Evolutionary conservation across 2,888 invertebrate species (phyloP).

Genomic region (Aphodius sticticus): DNA sequence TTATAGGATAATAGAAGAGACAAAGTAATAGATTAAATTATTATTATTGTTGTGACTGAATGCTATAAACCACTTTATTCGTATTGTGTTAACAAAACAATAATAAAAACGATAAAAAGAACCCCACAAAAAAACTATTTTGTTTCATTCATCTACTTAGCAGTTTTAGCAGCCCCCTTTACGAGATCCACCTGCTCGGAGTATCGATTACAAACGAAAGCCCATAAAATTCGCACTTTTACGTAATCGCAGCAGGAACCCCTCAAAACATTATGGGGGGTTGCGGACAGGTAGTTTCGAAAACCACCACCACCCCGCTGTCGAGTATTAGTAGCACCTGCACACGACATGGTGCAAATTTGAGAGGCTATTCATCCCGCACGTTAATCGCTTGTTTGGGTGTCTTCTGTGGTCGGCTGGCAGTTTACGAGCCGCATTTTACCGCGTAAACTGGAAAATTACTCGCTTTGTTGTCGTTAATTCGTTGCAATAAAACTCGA

Average conservation of each 20-base stretch:
- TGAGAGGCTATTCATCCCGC: constrained; percentile 4
- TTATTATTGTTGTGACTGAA: no score
- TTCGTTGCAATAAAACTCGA: not conserved
- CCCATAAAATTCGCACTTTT: not conserved
- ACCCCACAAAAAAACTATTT: not conserved
- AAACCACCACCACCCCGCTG: not conserved
- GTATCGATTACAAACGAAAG: not conserved
- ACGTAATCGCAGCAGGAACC: not conserved
- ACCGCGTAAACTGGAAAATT: not conserved
- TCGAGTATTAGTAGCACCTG: not conserved
- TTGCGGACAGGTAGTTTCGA: not conserved
- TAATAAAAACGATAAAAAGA: not conserved
- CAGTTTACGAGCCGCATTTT: not conserved
- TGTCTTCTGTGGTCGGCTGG: constrained; percentile 25
- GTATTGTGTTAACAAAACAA: not conserved
- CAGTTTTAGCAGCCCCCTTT: not conserved
- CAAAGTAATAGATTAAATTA: no score
- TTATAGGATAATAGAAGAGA: no score
- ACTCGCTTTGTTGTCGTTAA: not conserved
- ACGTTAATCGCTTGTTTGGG: constrained; percentile 34
- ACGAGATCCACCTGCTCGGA: not conserved
- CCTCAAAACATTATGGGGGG: not conserved
- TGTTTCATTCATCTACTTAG: not conserved
- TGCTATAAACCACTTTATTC: no score
- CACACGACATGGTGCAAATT: not conserved